Percentiles rank a stretch among this genome's conserved stretches.
These are phyloP conservation scores for Nesometra sesokonis DNA, from an alignment of 35 echinoderm and acorn worm species.

Conservation along the genomic window DNA sequence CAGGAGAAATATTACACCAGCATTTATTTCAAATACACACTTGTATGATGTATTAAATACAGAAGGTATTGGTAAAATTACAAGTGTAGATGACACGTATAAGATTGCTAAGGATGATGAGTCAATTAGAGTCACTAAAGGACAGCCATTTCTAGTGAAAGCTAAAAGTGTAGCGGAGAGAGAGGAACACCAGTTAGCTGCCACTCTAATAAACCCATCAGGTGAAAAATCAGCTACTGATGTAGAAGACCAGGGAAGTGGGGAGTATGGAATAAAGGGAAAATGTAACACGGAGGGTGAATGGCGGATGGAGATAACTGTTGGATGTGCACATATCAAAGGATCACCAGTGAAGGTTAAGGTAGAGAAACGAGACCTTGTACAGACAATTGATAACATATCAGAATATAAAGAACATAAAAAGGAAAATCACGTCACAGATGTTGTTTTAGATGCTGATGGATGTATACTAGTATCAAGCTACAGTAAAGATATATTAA, in stretches of 20 bases:
- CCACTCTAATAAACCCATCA: background rate
- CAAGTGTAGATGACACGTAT: background rate
- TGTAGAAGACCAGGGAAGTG: background rate
- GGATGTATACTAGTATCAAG: background rate
- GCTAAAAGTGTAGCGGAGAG: background rate
- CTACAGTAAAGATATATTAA: background rate
- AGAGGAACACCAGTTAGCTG: background rate
- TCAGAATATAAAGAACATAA: too few species aligned
- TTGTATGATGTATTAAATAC: background rate
- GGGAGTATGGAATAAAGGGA: background rate
- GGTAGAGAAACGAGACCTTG: background rate
- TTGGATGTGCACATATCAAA: background rate
- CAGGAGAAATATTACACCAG: background rate
- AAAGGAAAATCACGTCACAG: background rate
- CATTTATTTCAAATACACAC: background rate
- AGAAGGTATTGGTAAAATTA: background rate
- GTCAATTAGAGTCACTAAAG: background rate
- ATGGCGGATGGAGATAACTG: background rate
- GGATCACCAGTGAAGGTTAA: background rate
- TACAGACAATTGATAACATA: background rate
- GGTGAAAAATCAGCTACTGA: background rate
- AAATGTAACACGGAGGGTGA: background rate
- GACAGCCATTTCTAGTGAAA: background rate
- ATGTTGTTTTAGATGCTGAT: background rate
- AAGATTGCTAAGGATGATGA: background rate